phyloP scores from a whole-genome alignment of 2,888 invertebrate species.

The Rhagophthalmus giganteus region DNA sequence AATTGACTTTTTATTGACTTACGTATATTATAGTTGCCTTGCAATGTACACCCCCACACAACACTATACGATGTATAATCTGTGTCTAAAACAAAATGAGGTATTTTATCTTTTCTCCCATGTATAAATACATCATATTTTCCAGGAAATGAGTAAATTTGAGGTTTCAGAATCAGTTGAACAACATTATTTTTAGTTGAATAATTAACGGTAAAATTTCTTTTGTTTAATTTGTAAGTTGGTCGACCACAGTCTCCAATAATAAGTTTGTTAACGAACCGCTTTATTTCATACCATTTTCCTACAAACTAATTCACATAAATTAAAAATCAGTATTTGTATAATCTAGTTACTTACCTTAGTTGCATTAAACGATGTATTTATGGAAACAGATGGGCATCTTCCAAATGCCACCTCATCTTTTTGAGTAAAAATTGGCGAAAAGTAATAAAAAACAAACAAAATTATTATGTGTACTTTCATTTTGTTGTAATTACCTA shows the following conservation, averaged over 20 bases:
- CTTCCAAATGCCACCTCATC: too few species aligned
- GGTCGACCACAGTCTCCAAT: conserved; percentile 7
- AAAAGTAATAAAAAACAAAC: too few species aligned
- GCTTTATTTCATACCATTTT: conserved; percentile 27
- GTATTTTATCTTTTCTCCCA: conserved; percentile 1
- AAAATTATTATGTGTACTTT: too few species aligned
- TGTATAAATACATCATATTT: conserved; percentile 7
- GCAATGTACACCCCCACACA: conserved; percentile 9
- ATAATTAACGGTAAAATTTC: not conserved
- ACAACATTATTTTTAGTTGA: conserved; percentile 3
- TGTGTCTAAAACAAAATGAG: conserved; percentile 9
- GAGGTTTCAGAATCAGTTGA: too few species aligned
- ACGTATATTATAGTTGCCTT: conserved; percentile 6
- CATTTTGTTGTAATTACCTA: too few species aligned
- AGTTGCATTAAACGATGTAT: too few species aligned
- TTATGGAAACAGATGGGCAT: too few species aligned
- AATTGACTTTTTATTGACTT: conserved; percentile 3
- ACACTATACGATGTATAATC: conserved; percentile 11
- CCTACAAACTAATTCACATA: conserved; percentile 24
- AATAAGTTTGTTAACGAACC: conserved; percentile 11
- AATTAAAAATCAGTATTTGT: too few species aligned
- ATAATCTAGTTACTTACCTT: too few species aligned
- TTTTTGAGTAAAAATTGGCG: too few species aligned
- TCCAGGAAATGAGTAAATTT: conserved; percentile 3
- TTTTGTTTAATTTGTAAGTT: not conserved